Evolutionary conservation across 2,888 invertebrate genomes (phyloP), one percentile per base, ranked within the genome.

Genomic region (Phorcus lineatus): DNA sequence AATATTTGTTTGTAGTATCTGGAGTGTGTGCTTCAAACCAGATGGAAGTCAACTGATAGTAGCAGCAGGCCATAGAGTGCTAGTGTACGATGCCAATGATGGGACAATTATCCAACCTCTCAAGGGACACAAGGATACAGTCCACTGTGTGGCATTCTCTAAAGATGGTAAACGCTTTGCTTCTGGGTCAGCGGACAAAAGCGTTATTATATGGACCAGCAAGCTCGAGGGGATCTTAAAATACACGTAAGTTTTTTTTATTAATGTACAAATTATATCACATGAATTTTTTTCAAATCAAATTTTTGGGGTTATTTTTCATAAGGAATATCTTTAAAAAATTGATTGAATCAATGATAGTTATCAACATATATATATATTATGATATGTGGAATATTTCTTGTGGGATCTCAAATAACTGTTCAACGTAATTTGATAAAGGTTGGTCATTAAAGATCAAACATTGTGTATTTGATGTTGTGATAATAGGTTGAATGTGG

Each of bases 191-290:
- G 97, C 98, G 2, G 99, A 99, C 92, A 99, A 98, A 94, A 96
- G 97, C 92, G 99, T 99, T 74, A 99, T 99, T 84, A 97, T 99
- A 86, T 99, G 99, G 99, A 98, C 97, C 0, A 96, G 96, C 52
- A 97, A 98, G 94, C 95, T 99, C 90, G 98, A 99, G 94, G 99
- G 98, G 28, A 95, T 98, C 85, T 94, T 99, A 2, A 99, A 99
- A 94, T 99, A 98, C 94, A 96, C 96, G 97, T 98, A 94, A 95
- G 96, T 94, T 19, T 19, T 55, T 16, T 36, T 16, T n/a, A 9
- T 47, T 47, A 47, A 11, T 11, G 36, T 36, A 6, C 7, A 36
- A 7, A 6, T 36, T 36, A 6, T 36, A 6, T 36, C 4, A 36
- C 36, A 36, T 6, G 36, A 36, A 36, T 36, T 36, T 3, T 7